Conservation (phyloP, 2,113 vertebrate species). For the Capreolus pygargus region DNA sequence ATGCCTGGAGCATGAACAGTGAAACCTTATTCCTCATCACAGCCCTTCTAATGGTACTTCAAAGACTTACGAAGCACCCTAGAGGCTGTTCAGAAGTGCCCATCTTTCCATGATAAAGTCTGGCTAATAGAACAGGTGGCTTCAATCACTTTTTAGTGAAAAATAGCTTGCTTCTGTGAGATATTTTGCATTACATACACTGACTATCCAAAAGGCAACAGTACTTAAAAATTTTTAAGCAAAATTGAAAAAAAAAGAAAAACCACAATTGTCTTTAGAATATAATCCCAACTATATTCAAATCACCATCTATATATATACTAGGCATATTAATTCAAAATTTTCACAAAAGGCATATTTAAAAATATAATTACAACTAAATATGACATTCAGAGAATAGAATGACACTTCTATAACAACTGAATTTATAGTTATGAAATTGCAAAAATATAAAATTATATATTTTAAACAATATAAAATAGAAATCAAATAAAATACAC, state of each 20-base stretch:
- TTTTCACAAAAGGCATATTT: background rate
- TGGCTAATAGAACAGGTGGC: slow-evolving; percentile 53
- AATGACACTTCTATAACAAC: background rate
- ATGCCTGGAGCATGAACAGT: slow-evolving; percentile 64
- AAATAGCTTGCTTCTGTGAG: slow-evolving; percentile 47
- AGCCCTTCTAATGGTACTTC: slow-evolving; percentile 68
- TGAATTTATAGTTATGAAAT: background rate
- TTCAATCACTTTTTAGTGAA: slow-evolving; percentile 45
- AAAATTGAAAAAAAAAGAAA: background rate
- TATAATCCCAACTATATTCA: background rate
- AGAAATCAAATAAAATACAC: background rate
- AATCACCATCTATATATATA: background rate
- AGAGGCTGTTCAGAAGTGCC: slow-evolving; percentile 44
- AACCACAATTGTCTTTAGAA: background rate
- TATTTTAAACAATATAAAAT: background rate
- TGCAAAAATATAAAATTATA: background rate
- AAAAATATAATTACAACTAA: background rate
- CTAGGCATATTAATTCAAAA: background rate
- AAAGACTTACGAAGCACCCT: slow-evolving; percentile 62
- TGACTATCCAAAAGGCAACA: background rate
- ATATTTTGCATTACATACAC: background rate
- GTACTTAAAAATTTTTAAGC: background rate
- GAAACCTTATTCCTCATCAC: slow-evolving; percentile 60
- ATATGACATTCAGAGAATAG: background rate
- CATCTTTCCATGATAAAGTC: background rate